Evolutionary conservation across 2,797 vertebrate species (phyloP).

Genomic region (Gouania willdenowi): DNA sequence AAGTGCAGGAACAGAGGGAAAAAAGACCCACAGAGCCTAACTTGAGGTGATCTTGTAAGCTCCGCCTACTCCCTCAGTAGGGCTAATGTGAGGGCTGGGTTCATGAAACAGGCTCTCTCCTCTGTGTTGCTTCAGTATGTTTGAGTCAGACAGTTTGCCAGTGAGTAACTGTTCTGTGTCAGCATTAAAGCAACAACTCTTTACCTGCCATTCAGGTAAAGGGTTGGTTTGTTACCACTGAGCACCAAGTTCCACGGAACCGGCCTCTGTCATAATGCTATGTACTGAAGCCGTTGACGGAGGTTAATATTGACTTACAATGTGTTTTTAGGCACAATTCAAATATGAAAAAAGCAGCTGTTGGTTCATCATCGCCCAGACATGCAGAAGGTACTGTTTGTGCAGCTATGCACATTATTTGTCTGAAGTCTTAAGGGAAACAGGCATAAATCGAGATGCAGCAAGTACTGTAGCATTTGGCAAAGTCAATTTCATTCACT

Average conservation of each 20-base stretch:
- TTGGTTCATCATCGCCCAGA: conserved; percentile 44
- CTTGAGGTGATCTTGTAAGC: conserved; percentile 73
- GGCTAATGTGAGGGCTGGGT: conserved; percentile 62
- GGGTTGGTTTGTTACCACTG: conserved; percentile 32
- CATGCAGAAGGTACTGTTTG: conserved; percentile 43
- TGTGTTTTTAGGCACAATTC: conserved; percentile 53
- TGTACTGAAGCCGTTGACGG: conserved; percentile 41
- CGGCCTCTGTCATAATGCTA: conserved; percentile 55
- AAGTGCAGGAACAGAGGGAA: conserved; percentile 31
- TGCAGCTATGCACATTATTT: conserved; percentile 56
- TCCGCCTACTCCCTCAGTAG: conserved; percentile 80
- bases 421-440: conserved; percentile 47
- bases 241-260: conserved; percentile 50
- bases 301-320: conserved; percentile 51
- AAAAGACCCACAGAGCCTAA: conserved; percentile 62
- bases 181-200: conserved; percentile 50
- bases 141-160: conserved; percentile 12
- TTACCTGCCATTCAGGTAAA: conserved; percentile 49
- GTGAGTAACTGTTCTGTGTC: conserved; percentile 32
- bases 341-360: conserved; percentile 49
- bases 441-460: too few species aligned
- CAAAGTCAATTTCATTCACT: conserved; percentile 95
- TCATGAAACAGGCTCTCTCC: conserved; percentile 70
- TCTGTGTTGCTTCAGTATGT: conserved; percentile 1
- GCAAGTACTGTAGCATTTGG: too few species aligned